Evolutionary conservation across 2,797 vertebrate species (phyloP).

Genomic region (Sebastes taczanowskii): DNA sequence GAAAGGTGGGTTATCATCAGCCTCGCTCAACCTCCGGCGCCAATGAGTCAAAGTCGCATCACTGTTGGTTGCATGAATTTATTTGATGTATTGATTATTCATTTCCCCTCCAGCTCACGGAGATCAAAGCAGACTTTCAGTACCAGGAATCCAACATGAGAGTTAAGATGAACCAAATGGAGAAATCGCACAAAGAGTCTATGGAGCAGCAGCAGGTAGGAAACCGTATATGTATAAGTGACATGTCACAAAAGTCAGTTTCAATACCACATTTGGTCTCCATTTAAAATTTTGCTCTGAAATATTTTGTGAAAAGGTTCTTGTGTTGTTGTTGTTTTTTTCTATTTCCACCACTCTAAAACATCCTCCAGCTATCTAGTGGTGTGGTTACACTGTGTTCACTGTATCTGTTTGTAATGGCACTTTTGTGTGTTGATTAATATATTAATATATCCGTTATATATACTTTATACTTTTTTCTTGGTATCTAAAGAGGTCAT

Average conservation of each 20-base stretch:
- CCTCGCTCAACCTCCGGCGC: background rate
- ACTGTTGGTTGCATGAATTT: background rate
- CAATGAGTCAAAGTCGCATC: background rate
- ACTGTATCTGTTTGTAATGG: background rate
- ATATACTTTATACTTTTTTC: background rate
- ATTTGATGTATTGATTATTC: background rate
- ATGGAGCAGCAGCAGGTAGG: slow-evolving; percentile 96
- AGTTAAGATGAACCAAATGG: slow-evolving; percentile 99
- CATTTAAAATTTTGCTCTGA: background rate
- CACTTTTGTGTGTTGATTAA: background rate
- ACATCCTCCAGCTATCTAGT: background rate
- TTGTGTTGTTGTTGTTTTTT: background rate
- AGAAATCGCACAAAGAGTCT: slow-evolving; percentile 96
- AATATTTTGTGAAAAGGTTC: background rate
- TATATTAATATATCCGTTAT: background rate
- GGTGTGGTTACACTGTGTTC: background rate
- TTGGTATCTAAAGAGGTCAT: background rate
- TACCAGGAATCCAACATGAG: slow-evolving; percentile 98
- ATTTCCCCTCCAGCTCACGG: slow-evolving; percentile 86
- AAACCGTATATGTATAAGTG: background rate
- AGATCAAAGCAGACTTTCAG: slow-evolving; percentile 98
- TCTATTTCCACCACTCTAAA: background rate
- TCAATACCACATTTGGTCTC: background rate
- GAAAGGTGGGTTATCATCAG: slow-evolving; percentile 85
- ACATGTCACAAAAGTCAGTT: background rate